These are phyloP conservation scores for Cyclophora punctaria DNA, from an alignment of 2,888 invertebrate species.

Conservation along the genomic window DNA sequence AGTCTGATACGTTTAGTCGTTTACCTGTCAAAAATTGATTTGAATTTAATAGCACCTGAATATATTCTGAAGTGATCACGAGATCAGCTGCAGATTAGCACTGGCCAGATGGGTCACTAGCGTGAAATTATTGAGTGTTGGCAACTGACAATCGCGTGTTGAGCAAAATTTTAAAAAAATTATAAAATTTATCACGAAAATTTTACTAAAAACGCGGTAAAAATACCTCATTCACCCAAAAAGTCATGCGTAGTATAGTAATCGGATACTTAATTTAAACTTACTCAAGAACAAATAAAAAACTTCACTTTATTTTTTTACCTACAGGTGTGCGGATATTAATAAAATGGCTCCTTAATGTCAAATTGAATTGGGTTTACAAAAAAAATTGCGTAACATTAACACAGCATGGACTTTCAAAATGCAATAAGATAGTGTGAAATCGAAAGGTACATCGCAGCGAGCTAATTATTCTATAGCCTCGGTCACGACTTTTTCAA, in stretches of 20 bases:
- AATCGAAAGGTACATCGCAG: slow-evolving; percentile 47
- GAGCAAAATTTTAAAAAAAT: slow-evolving; percentile 13
- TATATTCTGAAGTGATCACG: slow-evolving; percentile 31
- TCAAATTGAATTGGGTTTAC: slow-evolving; percentile 29
- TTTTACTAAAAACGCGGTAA: no score
- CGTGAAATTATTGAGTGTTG: background rate
- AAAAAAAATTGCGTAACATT: slow-evolving; percentile 44
- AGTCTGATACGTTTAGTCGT: slow-evolving; percentile 51
- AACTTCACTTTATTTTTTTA: slow-evolving; percentile 27
- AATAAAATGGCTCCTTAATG: slow-evolving; percentile 36
- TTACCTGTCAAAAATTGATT: slow-evolving; percentile 50
- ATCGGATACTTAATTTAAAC: slow-evolving; percentile 35
- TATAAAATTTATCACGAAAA: no score
- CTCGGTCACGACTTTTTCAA: slow-evolving; percentile 58
- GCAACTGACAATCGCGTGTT: slow-evolving; percentile 14
- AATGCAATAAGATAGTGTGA: slow-evolving; percentile 63
- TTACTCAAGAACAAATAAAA: slow-evolving; percentile 36
- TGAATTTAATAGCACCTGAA: slow-evolving; percentile 46
- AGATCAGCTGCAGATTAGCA: slow-evolving; percentile 25
- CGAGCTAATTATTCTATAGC: slow-evolving; percentile 60
- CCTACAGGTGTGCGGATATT: slow-evolving; percentile 37
- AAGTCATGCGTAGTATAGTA: background rate
- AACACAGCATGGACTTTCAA: slow-evolving; percentile 49
- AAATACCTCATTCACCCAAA: no score
- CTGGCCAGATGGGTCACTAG: background rate